Base-by-base conservation (phyloP, 1,140 invertebrate genomes). In the Bombyx mandarina region DNA sequence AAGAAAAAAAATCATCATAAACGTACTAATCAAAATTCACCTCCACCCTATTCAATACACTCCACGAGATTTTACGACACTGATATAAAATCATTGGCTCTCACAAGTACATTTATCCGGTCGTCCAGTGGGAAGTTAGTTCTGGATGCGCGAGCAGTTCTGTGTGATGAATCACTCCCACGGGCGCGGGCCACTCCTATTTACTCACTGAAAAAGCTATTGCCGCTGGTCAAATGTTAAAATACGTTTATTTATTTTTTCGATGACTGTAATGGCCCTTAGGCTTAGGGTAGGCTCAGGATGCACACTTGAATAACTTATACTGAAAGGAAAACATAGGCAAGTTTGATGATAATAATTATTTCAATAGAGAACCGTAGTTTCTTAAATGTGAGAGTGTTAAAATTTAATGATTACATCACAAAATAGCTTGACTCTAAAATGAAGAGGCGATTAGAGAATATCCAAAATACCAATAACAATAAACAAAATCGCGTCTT, bases 161-260 rank as follows among this genome's bases (percentile, higher is more conserved):
- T 35, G 44, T 50, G 62, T 73, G 77, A 79, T 73, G 67, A 71
- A 79, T 79, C 52, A 57, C 61, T 69, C 76, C 73, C 76, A 26
- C 42, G 73, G 71, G 76, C 54, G 52, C 43, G 47, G 58, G 47
- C 65, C 50, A 60, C 58, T 65, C 62, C 60, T 55, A 64, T 65
- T 67, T 62, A 61, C 59, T 60, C 54, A 55, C 52, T 63, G 62
- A 62, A 58, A 65, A 68, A 67, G 56, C 57, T 58, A 45, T 57
- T 60, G 52, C 42, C 49, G 46, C 52, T 47, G 56, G 63, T 65
- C 59, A 65, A 53, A 57, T 56, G 45, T 56, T 54, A 22, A 46
- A 48, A 44, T 51, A 54, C 26, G 45, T 50, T 52, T 18, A 53
- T 64, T 64, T 18, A 18, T 64, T 64, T 58, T 58, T 58, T 47